Percentiles rank a stretch among this genome's conserved stretches.
Conservation (phyloP, 30 jellyfish, hydroid and myxozoan genomes). For the Cassiopea andromeda region DNA sequence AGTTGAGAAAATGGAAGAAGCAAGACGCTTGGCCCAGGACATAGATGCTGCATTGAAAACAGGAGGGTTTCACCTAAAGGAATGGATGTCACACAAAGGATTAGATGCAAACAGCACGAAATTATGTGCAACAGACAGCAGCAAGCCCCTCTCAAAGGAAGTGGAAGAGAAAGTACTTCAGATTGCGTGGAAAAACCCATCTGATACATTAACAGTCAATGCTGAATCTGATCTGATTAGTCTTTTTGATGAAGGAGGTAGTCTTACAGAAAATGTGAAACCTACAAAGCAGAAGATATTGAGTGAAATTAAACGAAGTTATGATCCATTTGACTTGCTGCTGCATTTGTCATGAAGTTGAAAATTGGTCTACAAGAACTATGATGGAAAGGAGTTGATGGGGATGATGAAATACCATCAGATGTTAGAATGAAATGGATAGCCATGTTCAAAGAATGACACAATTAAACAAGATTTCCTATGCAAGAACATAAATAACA, state of each 20-base stretch:
- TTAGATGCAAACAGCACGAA: conserved; percentile 24
- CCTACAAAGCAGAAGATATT: conserved; percentile 69
- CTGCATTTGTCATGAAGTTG: conserved; percentile 65
- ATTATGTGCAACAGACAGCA: conserved; percentile 35
- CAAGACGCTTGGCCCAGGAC: not conserved
- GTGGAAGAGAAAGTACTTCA: conserved; percentile 67
- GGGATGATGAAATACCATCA: conserved; percentile 55
- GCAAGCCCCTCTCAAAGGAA: conserved; percentile 24
- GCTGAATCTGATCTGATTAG: conserved; percentile 60
- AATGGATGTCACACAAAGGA: conserved; percentile 71
- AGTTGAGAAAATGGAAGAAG: conserved; percentile 39
- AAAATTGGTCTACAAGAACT: conserved; percentile 64
- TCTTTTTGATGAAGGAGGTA: conserved; percentile 62
- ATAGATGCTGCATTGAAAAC: conserved; percentile 29
- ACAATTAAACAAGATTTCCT: conserved; percentile 54
- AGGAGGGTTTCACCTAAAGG: conserved; percentile 76
- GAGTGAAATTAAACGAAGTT: conserved; percentile 54
- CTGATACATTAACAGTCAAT: conserved; percentile 71
- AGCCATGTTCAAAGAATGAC: conserved; percentile 66
- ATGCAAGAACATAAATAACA: conserved; percentile 52
- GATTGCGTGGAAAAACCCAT: conserved; percentile 50
- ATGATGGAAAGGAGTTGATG: conserved; percentile 60
- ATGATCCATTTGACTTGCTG: conserved; percentile 70
- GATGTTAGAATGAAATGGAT: conserved; percentile 34
- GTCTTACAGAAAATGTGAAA: conserved; percentile 35